Evolutionary conservation across 2,888 invertebrate species (phyloP), one percentile per base, ranked within the genome.

Genomic region (Eupithecia tripunctaria): DNA sequence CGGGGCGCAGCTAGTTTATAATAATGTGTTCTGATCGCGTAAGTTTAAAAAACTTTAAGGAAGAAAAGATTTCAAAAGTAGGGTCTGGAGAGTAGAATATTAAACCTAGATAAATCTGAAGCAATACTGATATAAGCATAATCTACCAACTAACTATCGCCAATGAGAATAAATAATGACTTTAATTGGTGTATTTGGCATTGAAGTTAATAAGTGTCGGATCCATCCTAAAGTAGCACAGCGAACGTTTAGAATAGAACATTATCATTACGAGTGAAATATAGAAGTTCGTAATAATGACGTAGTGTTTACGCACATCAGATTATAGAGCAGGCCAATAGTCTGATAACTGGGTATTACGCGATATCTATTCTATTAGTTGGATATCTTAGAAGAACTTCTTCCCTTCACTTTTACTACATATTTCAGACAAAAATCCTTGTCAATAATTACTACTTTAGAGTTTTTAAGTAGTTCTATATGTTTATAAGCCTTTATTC

Each of bases 111-210:
- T n/a, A n/a, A n/a, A 51, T 51, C 21, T 25, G 25, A 2, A 21
- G 2, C 60, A 18, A 29, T 27, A 18, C 60, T 15, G 29, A 29
- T 12, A 60, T 29, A 8, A 60, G 14, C 21, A 56, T 56, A 2
- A 21, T 56, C 12, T 25, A 21, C 51, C 36, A 25, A 25, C 14
- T 32, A 32, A 6, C 25, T 25, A 56, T 56, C 25, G 56, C 56
- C 14, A 25, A 56, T 56, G 12, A 56, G 21, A 68, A 73, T 77
- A 73, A 76, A 74, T 77, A 38, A 78, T 77, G 68, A 21, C 62
- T 68, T 56, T 66, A 73, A 80, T 80, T 76, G 76, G 73, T 72
- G 67, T 47, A 69, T 75, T 80, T 80, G 78, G 78, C 78, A 78
- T 65, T 71, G 59, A 63, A 68, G 64, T 72, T 73, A 73, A 71